Conservation (phyloP, 1,140 invertebrate species). For the Polyergus mexicanus region DNA sequence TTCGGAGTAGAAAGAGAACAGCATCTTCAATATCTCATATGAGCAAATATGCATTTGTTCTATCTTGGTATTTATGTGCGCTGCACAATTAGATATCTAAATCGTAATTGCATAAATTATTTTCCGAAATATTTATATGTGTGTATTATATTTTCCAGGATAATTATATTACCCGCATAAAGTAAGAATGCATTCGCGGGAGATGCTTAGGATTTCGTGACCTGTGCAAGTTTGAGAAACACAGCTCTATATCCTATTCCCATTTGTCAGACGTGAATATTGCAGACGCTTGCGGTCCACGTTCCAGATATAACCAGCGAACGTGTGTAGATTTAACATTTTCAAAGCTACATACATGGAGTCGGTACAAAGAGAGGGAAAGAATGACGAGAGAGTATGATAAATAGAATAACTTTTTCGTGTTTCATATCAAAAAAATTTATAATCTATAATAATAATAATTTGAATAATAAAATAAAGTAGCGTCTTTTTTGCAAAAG, state of each 20-base stretch:
- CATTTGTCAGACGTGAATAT: conserved; percentile 44
- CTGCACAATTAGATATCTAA: neutral
- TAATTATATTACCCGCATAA: neutral
- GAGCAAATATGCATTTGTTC: neutral
- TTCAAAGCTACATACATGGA: neutral
- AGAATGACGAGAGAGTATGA: neutral
- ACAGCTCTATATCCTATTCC: neutral
- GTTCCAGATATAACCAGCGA: neutral
- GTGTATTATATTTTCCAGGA: neutral
- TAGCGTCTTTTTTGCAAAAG: neutral
- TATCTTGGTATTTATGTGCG: neutral
- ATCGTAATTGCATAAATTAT: neutral
- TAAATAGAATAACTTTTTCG: neutral
- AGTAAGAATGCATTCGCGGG: too few species aligned
- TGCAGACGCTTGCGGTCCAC: conserved; percentile 11
- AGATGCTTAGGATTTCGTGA: conserved; percentile 27
- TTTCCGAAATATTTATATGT: neutral
- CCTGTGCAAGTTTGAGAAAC: conserved; percentile 18
- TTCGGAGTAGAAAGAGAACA: neutral
- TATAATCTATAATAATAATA: neutral
- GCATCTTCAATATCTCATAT: neutral
- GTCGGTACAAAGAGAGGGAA: neutral
- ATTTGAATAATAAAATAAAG: neutral
- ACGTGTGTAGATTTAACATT: conserved; percentile 23
- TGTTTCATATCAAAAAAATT: too few species aligned